phyloP scores from a whole-genome alignment of 2,888 invertebrate species.

The Perdita meconis region DNA sequence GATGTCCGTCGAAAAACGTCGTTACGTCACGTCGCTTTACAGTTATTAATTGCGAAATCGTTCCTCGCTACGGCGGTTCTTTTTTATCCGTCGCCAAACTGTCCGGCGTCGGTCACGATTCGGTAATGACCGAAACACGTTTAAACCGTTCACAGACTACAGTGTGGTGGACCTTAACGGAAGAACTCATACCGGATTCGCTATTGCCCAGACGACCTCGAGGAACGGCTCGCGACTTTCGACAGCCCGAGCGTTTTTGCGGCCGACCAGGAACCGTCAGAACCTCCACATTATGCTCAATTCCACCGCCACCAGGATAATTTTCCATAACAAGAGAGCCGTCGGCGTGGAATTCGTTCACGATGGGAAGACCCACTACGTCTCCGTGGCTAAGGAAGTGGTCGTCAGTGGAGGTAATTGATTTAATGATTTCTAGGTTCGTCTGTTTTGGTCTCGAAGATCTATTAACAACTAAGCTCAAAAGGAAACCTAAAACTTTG shows the following conservation, averaged over 20 bases:
- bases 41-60: conserved; percentile 20
- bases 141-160: conserved; percentile 86
- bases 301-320: conserved; percentile 90
- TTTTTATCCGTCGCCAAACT: conserved; percentile 10
- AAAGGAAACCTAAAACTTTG: background rate
- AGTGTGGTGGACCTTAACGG: conserved; percentile 93
- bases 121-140: background rate
- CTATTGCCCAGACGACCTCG: conserved; percentile 95
- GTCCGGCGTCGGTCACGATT: background rate
- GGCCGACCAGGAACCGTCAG: conserved; percentile 90
- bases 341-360: conserved; percentile 91
- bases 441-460: background rate
- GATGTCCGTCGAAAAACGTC: conserved; percentile 9
- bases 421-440: background rate
- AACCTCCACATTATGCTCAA: conserved; percentile 94
- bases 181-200: conserved; percentile 91
- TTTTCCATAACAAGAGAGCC: conserved; percentile 90
- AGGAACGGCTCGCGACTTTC: conserved; percentile 94
- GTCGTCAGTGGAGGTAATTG: conserved; percentile 86
- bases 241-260: conserved; percentile 92
- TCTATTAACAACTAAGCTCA: background rate
- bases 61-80: background rate
- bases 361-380: conserved; percentile 85
- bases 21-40: conserved; percentile 24
- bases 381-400: conserved; percentile 89